Evolutionary conservation across 2,113 vertebrate genomes (phyloP).

Genomic region (Daubentonia madagascariensis): DNA sequence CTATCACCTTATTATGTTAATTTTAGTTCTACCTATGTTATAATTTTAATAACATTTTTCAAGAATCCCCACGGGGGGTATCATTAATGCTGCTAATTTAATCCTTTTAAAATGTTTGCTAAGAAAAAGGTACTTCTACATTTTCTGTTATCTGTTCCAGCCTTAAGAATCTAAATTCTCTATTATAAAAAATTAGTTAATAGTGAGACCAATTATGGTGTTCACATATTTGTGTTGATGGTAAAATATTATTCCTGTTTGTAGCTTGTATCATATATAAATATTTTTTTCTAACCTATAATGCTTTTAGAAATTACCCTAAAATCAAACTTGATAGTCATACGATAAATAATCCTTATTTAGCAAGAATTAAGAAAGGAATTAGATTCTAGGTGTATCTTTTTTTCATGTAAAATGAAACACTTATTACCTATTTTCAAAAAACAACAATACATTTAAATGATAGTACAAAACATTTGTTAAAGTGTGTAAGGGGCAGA

Average conservation of each 20-base stretch:
- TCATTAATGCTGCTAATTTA: conserved; percentile 28
- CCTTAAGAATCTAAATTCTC: conserved; percentile 17
- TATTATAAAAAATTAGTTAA: conserved; percentile 2
- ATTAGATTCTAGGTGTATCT: background rate
- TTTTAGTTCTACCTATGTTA: background rate
- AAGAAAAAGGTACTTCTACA: background rate
- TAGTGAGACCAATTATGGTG: background rate
- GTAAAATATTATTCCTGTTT: background rate
- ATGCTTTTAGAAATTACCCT: conserved; percentile 23
- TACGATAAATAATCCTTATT: conserved; percentile 2
- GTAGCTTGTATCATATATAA: background rate
- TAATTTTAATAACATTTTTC: background rate
- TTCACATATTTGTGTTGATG: background rate
- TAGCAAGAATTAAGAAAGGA: conserved; percentile 15
- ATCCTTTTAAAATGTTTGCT: conserved; percentile 28
- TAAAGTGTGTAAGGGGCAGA: background rate
- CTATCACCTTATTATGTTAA: background rate
- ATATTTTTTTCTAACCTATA: background rate
- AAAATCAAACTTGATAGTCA: background rate
- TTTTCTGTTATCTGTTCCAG: background rate
- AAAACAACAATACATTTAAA: background rate
- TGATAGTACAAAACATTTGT: background rate
- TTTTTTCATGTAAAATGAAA: background rate
- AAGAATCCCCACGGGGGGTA: background rate
- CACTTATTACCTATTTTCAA: background rate